phyloP scores from a whole-genome alignment of 2,888 invertebrate species.

The Eupithecia exiguata region DNA sequence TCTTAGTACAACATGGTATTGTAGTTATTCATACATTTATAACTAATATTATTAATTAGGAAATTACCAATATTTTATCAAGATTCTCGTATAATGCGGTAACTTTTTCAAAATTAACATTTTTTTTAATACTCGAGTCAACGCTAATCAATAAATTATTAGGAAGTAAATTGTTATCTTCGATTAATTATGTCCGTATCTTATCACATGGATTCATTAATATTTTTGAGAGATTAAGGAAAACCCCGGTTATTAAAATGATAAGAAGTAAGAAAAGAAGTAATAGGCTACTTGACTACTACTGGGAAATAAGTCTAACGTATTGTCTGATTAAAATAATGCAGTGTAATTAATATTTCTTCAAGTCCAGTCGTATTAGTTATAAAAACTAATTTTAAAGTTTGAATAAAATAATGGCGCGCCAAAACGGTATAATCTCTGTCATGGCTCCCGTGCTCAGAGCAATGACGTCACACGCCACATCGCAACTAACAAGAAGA shows the following conservation, averaged over 20 bases:
- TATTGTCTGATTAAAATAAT: too few species aligned
- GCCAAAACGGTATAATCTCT: too few species aligned
- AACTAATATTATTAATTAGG: neutral
- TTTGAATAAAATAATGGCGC: too few species aligned
- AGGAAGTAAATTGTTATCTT: neutral
- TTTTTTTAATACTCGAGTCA: neutral
- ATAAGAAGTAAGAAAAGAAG: too few species aligned
- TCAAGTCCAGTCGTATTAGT: too few species aligned
- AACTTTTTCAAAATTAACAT: neutral
- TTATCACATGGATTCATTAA: conserved; percentile 4
- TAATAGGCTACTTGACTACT: too few species aligned
- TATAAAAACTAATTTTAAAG: too few species aligned
- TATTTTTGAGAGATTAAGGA: neutral
- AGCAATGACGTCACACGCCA: too few species aligned
- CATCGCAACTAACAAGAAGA: too few species aligned
- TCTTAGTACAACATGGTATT: neutral
- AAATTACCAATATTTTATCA: neutral
- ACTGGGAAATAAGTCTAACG: too few species aligned
- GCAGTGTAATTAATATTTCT: too few species aligned
- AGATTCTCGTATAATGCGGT: neutral
- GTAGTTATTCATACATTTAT: neutral
- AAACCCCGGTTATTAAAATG: neutral
- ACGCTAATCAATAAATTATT: neutral
- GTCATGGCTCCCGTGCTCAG: too few species aligned
- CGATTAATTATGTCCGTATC: neutral